Base-by-base conservation (phyloP, 2,888 invertebrate genomes). In the Zhengitettix transpicula region DNA sequence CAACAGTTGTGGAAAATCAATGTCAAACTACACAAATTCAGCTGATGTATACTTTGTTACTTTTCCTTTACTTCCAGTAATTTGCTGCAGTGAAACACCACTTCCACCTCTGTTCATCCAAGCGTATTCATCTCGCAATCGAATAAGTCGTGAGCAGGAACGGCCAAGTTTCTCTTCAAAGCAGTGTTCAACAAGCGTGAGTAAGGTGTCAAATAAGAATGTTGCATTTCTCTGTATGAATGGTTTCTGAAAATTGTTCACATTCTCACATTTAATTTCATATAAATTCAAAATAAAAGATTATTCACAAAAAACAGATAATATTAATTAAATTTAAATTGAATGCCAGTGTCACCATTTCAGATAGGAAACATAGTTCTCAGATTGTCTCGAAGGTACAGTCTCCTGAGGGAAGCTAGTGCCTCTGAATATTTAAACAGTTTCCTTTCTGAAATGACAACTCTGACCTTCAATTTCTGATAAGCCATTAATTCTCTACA, bases 171-270 rank as follows among this genome's bases (percentile, higher is more conserved):
- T 63, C 69, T 69, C 63, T 64, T 70, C 77, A 67, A 82, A 84
- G 67, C 78, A 76, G 67, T 79, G 78, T 64, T 84, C 79, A 69
- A 80, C 80, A 62, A 81, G 75, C 64, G 79, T 81, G 74, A 83
- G 77, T 63, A 85, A 78, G 61, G 78, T 82, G 67, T 80, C 81
- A 68, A 84, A 74, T 64, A 86, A 78, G 75, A 84, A 91, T 71
- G 79, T 81, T 65, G 78, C 82, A 76, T 87, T 86, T 74, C 83
- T 83, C 69, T 78, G 75, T 66, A 82, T 75, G 67, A 82, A 75
- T 63, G 74, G 69, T 58, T 68, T 67, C 71, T 68, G 60, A 11
- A 63, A 64, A 57, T 11, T 2, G 28, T 28, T 28, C 28, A 28
- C 3, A 5, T 28, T 28, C 3, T 28, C 28, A 28, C 28, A 28